phyloP scores from a whole-genome alignment of 1,140 invertebrate genomes.

The Ephestia elutella region DNA sequence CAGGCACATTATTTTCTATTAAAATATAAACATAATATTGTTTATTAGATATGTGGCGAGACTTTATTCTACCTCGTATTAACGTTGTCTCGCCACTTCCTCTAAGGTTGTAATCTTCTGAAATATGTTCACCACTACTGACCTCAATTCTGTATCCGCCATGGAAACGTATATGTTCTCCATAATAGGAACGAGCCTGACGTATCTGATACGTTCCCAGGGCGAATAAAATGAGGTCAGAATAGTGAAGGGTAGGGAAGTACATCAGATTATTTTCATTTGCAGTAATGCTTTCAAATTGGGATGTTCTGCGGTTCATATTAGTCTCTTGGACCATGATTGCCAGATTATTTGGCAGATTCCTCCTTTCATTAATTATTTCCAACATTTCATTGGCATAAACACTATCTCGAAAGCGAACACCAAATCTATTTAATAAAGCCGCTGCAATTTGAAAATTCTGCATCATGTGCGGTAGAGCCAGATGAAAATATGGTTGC shows the following conservation, averaged over 20 bases:
- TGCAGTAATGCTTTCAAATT: conserved; percentile 4
- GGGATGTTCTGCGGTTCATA: neutral
- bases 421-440: conserved; percentile 8
- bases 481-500: neutral
- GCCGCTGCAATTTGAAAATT: neutral
- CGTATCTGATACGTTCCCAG: conserved; percentile 20
- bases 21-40: conserved; percentile 16
- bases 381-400: neutral
- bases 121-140: neutral
- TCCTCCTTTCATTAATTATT: neutral
- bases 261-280: conserved; percentile 13
- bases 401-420: neutral
- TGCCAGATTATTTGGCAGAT: conserved; percentile 5
- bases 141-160: conserved; percentile 23
- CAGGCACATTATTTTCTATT: conserved; percentile 11
- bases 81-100: conserved; percentile 5
- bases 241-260: no score
- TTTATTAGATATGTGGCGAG: conserved; percentile 6
- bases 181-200: conserved; percentile 24
- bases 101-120: conserved; percentile 5
- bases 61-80: conserved; percentile 13
- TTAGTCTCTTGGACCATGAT: neutral
- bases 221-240: conserved; percentile 19
- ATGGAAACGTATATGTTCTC: conserved; percentile 24
- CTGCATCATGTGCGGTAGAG: conserved; percentile 3